Conservation (phyloP, 2,797 vertebrate genomes). For the Eutrigla gurnardus region DNA sequence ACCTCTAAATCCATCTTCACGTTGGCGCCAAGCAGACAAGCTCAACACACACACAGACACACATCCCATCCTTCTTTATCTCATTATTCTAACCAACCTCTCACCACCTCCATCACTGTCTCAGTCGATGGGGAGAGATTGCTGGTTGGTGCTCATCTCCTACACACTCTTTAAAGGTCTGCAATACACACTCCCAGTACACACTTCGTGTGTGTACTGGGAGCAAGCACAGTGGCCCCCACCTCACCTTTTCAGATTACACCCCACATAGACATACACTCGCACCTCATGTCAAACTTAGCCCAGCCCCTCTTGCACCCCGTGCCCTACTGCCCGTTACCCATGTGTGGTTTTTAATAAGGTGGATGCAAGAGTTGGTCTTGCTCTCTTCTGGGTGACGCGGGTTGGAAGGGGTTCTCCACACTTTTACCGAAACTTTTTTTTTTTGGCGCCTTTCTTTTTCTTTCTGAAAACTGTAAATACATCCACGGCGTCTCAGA, state of each 20-base stretch:
- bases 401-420: constrained; percentile 80
- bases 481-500: constrained; percentile 41
- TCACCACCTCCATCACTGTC: constrained; percentile 30
- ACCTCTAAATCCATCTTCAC: constrained; percentile 48
- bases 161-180: constrained; percentile 53
- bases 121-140: constrained; percentile 15
- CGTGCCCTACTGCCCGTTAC: constrained; percentile 71
- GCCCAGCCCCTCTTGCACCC: constrained; percentile 79
- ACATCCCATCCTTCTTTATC: neutral
- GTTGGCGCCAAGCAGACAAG: constrained; percentile 19
- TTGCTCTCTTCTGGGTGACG: constrained; percentile 86
- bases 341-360: constrained; percentile 82
- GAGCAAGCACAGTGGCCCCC: constrained; percentile 59
- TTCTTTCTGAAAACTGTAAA: constrained; percentile 59
- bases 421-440: constrained; percentile 53
- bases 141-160: constrained; percentile 37
- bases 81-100: constrained; percentile 19
- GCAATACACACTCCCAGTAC: constrained; percentile 23
- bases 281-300: constrained; percentile 76
- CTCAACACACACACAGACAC: neutral
- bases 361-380: constrained; percentile 82
- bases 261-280: constrained; percentile 62
- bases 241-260: constrained; percentile 57
- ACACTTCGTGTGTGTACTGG: constrained; percentile 18
- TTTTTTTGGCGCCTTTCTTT: constrained; percentile 13